phyloP scores from a whole-genome alignment of 2,113 vertebrate species.

The Emydocephalus ijimae region DNA sequence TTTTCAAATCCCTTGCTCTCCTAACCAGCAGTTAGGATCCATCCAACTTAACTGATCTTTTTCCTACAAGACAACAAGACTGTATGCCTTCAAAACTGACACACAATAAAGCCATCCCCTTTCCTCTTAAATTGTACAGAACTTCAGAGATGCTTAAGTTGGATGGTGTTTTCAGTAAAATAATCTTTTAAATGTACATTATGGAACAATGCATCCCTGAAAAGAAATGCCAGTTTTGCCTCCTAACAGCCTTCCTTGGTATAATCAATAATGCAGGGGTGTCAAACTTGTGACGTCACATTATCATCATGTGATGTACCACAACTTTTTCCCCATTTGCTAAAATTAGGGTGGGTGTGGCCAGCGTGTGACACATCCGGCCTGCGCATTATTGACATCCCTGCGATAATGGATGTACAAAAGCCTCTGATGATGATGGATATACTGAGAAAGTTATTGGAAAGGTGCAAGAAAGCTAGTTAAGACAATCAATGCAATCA shows the following conservation, averaged over 20 bases:
- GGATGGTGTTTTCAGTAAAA: neutral
- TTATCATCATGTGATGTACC: too few relatives aligned
- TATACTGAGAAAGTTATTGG: neutral
- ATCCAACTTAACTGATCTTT: neutral
- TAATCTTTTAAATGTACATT: neutral
- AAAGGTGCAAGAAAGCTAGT: neutral
- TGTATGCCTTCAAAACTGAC: neutral
- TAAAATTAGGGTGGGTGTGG: too few relatives aligned
- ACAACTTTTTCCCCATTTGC: too few relatives aligned
- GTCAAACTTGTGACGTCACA: too few relatives aligned
- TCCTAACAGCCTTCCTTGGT: neutral
- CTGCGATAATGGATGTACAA: neutral
- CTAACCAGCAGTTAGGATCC: neutral
- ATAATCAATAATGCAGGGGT: neutral
- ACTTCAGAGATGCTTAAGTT: neutral
- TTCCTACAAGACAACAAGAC: neutral
- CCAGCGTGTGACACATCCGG: too few relatives aligned
- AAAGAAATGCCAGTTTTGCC: neutral
- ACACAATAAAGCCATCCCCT: neutral
- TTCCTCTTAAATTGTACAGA: neutral
- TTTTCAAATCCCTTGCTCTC: neutral
- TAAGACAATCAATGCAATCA: neutral
- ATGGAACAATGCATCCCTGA: neutral
- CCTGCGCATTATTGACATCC: too few relatives aligned
- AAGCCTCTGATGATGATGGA: neutral